phyloP scores from a whole-genome alignment of 2,888 invertebrate species.

The Atethmia centrago region DNA sequence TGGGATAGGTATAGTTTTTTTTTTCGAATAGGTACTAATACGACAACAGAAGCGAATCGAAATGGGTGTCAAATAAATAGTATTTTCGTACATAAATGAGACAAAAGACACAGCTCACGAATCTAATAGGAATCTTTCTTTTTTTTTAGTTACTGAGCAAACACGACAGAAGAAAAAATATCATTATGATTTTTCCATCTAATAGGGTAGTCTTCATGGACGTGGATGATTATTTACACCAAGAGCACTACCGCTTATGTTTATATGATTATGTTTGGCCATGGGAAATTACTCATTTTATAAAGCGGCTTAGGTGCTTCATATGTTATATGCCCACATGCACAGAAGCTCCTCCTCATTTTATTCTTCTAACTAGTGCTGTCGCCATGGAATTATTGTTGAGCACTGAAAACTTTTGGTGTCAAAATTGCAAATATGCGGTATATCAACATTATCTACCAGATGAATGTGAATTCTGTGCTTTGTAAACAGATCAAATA shows the following conservation, averaged over 20 bases:
- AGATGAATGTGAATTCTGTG: conserved; percentile 8
- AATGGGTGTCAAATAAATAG: not conserved
- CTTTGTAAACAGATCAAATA: conserved; percentile 8
- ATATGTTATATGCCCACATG: conserved; percentile 3
- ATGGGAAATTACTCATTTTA: conserved; percentile 1
- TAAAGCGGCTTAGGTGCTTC: conserved; percentile 7
- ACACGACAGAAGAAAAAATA: conserved; percentile 5
- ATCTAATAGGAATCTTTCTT: not conserved
- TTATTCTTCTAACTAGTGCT: conserved; percentile 6
- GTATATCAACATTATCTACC: conserved; percentile 1
- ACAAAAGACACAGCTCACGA: conserved; percentile 1
- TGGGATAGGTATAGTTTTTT: conserved; percentile 1
- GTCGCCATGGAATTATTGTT: conserved; percentile 8
- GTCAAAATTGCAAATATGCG: conserved; percentile 3
- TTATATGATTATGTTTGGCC: not conserved
- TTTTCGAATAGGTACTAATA: no score
- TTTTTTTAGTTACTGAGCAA: conserved; percentile 1
- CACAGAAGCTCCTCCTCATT: not conserved
- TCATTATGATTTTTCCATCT: not conserved
- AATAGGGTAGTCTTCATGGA: conserved; percentile 2
- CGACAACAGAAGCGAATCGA: not conserved
- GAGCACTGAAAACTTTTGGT: conserved; percentile 5
- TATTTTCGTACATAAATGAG: conserved; percentile 3
- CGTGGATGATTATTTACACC: conserved; percentile 3
- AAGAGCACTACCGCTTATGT: conserved; percentile 4